Conservation (phyloP, 1,140 invertebrate species). For the Cyrtorhinus lividipennis region DNA sequence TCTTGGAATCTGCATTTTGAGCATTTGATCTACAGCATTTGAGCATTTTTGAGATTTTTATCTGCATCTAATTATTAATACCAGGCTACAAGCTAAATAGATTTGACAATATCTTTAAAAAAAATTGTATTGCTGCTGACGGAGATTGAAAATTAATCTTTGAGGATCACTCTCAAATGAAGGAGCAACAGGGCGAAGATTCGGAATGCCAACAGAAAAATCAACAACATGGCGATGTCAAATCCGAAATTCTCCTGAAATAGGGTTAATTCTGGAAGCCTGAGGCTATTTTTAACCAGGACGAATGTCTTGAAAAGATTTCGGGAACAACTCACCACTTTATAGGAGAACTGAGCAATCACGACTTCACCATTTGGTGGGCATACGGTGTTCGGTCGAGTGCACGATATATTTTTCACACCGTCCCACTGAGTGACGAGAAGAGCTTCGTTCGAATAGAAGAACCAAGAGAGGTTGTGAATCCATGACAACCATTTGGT, state of each 20-base stretch:
- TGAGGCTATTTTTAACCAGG: no score
- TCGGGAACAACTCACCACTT: background rate
- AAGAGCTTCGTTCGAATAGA: background rate
- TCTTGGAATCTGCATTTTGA: no score
- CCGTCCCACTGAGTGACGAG: background rate
- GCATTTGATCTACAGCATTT: no score
- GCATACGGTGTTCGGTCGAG: background rate
- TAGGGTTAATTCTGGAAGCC: no score
- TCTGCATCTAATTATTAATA: no score
- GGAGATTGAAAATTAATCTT: background rate
- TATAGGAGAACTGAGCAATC: background rate
- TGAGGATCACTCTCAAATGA: background rate
- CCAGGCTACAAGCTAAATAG: no score
- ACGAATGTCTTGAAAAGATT: no score
- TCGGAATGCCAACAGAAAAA: background rate
- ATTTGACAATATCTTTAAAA: no score
- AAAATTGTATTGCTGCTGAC: no score
- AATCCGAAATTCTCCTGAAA: conserved; percentile 1
- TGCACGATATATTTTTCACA: background rate
- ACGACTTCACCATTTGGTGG: background rate
- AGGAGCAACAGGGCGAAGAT: background rate
- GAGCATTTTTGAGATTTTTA: no score
- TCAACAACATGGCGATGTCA: background rate
- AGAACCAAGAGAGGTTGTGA: background rate
- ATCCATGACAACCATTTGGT: background rate